Base-by-base conservation (phyloP, 2,797 vertebrate species). In the Gallinago stenura region DNA sequence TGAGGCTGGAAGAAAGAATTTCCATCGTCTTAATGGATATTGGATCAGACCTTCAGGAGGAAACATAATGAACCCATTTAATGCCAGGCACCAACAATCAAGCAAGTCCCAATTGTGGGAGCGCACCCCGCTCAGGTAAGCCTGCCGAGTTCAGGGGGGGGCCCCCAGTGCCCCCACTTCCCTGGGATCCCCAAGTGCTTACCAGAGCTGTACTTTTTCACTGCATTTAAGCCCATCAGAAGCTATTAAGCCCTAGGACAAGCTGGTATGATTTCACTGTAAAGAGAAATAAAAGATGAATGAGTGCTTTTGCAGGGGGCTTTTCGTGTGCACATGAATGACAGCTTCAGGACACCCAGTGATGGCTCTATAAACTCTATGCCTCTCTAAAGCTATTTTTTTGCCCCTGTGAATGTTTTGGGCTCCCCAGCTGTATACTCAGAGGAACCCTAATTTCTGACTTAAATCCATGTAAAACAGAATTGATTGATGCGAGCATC, bases 131-230 rank as follows among this genome's bases (percentile, higher is more conserved):
- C 28, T 37, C 45, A 80, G 87, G 72, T 19, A 22, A 87, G 84
- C 45, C 91, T 95, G 95, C 77, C 96, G 90, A 93, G 95, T 82
- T 93, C 95, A 79, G 3, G 10, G 46, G 94, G 89, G 90, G 12
- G 10, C 5, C 81, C 90, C 58, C 68, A 62, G 96, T 28, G 90
- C 35, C 9, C 37, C 90, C 85, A 58, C 87, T 89, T 30, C 79
- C 80, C 81, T 68, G 69, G 75, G 88, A 90, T 87, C 87, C 84
- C 69, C 61, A 77, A 81, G 65, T 85, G 88, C 90, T 94, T 93
- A 60, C 92, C 92, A 96, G 93, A 87, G 75, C 88, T 96, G 25
- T 25, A 7, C 30, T 73, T 73, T 39, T 45, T 26, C 57, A 19
- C 56, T 37, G 43, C 50, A 54, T 86, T 73, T 79, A 84, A 83